Evolutionary conservation across 2,797 vertebrate species (phyloP), one percentile per base, ranked within the genome.

Genomic region (Neosilurus mollespiculum): DNA sequence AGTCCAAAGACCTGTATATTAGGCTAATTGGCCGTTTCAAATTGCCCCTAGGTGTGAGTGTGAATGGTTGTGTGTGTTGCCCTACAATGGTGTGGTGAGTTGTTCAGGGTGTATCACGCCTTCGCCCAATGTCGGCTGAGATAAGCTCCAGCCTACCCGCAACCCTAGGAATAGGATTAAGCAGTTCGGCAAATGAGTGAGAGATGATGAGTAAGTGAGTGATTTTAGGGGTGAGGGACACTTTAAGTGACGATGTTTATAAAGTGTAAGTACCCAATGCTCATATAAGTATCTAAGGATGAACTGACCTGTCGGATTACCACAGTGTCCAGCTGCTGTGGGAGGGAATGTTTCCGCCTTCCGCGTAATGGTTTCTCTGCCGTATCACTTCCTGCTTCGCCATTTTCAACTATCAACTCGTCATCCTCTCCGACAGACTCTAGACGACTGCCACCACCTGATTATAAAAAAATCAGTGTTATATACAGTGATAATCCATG

Each of bases 401-500:
- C 94, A 0, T 96, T 96, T 89, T 95, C 95, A 88, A 98, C 95
- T 11, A 95, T 95, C 86, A 99, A 93, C 87, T 99, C 98, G 1
- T 98, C 97, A 0, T 98, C 96, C 90, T 99, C 97, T 49, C 97
- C 97, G 67, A 99, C 97, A 0, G 97, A 98, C 87, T 99, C 96
- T 88, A 99, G 90, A 0, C 96, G 96, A 80, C 93, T 95, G 85
- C 93, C 94, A 0, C 95, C 96, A 49, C 96, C 97, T 99, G 81
- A 81, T 64, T 37, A 76, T 11, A 56, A 22, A 9, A 51, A 54
- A 65, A 51, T n/a, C 6, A 1, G 11, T 14, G 30, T 26, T n/a
- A 59, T 22, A 1, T 15, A 14, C 56, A 59, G 18, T 20, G 54
- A 58, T 37, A 76, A 76, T 73, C 15, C 18, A 64, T 64, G 18